Conservation (phyloP, 2,113 vertebrate genomes). For the Oplegnathus fasciatus region DNA sequence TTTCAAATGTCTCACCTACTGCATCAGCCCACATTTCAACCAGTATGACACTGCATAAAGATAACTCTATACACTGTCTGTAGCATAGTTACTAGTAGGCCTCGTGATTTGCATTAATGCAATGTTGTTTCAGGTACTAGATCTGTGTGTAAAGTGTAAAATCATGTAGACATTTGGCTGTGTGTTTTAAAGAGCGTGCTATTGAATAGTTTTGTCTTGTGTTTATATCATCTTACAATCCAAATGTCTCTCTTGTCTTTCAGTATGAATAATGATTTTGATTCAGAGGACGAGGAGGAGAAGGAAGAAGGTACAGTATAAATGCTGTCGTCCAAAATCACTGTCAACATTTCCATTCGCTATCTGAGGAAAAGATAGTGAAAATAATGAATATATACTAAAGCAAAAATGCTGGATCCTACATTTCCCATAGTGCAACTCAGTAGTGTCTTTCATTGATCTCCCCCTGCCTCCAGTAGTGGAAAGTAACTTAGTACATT, state of each 20-base stretch:
- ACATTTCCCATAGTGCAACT: neutral
- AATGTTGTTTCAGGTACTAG: neutral
- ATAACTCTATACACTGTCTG: neutral
- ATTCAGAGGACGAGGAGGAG: slow-evolving; percentile 64
- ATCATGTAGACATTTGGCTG: neutral
- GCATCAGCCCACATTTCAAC: neutral
- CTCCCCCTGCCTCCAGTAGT: neutral
- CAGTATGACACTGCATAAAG: neutral
- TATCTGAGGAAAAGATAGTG: neutral
- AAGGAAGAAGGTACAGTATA: slow-evolving; percentile 70
- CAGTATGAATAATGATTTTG: slow-evolving; percentile 65
- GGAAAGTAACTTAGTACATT: too few species aligned
- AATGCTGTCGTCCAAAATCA: neutral
- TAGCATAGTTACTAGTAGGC: neutral
- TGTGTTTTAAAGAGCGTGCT: neutral
- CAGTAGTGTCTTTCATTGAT: neutral
- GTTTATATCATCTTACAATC: neutral
- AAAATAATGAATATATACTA: neutral
- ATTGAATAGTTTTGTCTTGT: neutral
- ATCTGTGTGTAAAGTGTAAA: neutral
- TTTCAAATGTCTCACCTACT: slow-evolving; percentile 1
- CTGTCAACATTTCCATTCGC: neutral
- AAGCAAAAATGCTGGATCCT: neutral
- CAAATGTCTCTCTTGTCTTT: slow-evolving; percentile 55
- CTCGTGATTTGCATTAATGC: neutral